These are phyloP conservation scores for Rhegmatorhina hoffmannsi DNA, from an alignment of 2,113 vertebrate species.

Conservation along the genomic window DNA sequence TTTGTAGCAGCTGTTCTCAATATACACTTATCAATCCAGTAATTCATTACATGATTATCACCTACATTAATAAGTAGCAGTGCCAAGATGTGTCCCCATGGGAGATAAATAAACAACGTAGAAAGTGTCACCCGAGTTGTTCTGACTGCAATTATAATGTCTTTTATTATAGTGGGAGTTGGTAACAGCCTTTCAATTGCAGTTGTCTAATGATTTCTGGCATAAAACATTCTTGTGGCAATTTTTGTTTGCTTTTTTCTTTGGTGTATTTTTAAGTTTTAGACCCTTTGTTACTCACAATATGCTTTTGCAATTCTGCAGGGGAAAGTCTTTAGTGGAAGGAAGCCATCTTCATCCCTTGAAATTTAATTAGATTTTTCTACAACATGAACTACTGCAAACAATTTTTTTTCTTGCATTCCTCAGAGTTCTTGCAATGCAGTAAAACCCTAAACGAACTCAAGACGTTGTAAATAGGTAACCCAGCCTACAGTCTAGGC, in stretches of 20 bases:
- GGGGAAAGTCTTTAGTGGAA: neutral
- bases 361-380: conserved; percentile 45
- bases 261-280: conserved; percentile 23
- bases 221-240: conserved; percentile 17
- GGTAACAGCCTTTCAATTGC: conserved; percentile 49
- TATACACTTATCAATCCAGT: conserved; percentile 16
- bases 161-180: conserved; percentile 49
- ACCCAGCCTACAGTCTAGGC: neutral
- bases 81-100: conserved; percentile 26
- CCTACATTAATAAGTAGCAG: conserved; percentile 31
- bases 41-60: conserved; percentile 45
- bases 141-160: conserved; percentile 24
- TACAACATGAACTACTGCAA: neutral
- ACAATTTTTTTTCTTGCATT: neutral
- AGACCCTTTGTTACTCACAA: neutral
- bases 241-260: conserved; percentile 20
- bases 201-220: conserved; percentile 55
- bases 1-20: conserved; percentile 29
- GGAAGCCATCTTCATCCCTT: neutral
- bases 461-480: neutral
- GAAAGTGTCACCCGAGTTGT: neutral
- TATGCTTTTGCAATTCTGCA: neutral
- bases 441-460: neutral
- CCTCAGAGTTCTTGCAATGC: neutral
- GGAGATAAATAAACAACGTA: conserved; percentile 2